Conservation (phyloP, 2,888 invertebrate species). For the Apodemia zela region DNA sequence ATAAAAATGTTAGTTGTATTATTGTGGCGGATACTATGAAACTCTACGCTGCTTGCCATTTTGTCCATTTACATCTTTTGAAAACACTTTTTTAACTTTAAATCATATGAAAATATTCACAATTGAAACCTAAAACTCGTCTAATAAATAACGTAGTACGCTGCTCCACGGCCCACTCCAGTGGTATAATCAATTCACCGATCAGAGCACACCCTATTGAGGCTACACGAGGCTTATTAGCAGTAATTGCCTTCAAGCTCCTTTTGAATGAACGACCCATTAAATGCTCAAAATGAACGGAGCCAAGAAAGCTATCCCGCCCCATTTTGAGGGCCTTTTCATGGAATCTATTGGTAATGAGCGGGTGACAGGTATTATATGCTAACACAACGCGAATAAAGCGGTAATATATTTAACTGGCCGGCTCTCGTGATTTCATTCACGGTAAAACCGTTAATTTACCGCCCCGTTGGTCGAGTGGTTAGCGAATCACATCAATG, state of each 20-base stretch:
- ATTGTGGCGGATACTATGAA: too few species aligned
- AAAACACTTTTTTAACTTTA: too few species aligned
- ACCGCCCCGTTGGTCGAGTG: too few species aligned
- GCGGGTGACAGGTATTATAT: not conserved
- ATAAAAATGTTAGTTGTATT: too few species aligned
- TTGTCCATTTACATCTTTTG: too few species aligned
- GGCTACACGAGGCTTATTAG: conserved; percentile 14
- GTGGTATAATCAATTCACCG: conserved; percentile 9
- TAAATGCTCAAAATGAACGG: conserved; percentile 10
- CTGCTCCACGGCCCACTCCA: not conserved
- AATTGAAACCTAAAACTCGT: not conserved
- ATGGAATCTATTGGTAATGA: conserved; percentile 1
- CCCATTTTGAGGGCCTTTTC: conserved; percentile 6
- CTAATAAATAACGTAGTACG: not conserved
- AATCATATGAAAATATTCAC: too few species aligned
- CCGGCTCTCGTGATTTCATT: not conserved
- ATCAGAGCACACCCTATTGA: conserved; percentile 14
- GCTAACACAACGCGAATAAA: not conserved
- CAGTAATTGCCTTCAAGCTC: conserved; percentile 14
- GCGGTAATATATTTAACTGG: not conserved
- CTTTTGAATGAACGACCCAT: conserved; percentile 16
- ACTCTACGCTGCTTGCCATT: too few species aligned
- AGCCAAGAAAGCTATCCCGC: conserved; percentile 12
- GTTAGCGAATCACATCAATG: too few species aligned
- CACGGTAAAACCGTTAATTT: not conserved